Evolutionary conservation across 2,797 vertebrate species (phyloP).

Genomic region (Lutjanus argentimaculatus): DNA sequence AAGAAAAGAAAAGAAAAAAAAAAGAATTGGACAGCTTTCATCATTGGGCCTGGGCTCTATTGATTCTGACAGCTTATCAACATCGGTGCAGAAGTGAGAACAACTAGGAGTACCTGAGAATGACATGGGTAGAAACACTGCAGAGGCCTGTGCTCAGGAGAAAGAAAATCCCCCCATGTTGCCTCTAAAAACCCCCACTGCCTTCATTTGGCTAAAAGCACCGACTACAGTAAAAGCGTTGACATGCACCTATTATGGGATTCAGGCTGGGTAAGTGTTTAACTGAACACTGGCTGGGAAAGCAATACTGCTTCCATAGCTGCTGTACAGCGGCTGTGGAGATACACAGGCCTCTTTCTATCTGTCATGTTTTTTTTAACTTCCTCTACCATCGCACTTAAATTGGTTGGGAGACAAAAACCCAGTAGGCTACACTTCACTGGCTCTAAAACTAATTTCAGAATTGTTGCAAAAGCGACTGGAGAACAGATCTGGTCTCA

Average conservation of each 20-base stretch:
- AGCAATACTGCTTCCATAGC: conserved; percentile 32
- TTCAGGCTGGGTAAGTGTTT: conserved; percentile 56
- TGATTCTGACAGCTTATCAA: conserved; percentile 83
- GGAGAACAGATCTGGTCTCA: conserved; percentile 79
- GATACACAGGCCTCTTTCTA: conserved; percentile 36
- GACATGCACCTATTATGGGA: conserved; percentile 70
- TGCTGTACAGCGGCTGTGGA: conserved; percentile 24
- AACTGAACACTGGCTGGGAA: conserved; percentile 54
- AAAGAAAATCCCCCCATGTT: conserved; percentile 22
- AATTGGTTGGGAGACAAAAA: conserved; percentile 81
- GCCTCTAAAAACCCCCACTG: background rate
- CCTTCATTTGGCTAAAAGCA: conserved; percentile 70
- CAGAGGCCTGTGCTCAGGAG: conserved; percentile 35
- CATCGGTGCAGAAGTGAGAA: conserved; percentile 76
- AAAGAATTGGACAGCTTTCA: conserved; percentile 66
- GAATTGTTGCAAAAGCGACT: conserved; percentile 77
- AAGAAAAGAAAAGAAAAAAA: background rate
- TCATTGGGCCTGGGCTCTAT: conserved; percentile 61
- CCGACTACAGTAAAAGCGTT: conserved; percentile 37
- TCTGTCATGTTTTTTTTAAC: conserved; percentile 9
- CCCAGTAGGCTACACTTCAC: conserved; percentile 76
- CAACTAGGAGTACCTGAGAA: conserved; percentile 67
- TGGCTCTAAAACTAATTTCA: conserved; percentile 82
- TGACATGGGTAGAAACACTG: conserved; percentile 68
- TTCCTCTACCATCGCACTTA: conserved; percentile 61